Evolutionary conservation across 2,888 invertebrate species (phyloP), one percentile per base, ranked within the genome.

Genomic region (Amiota mariae): DNA sequence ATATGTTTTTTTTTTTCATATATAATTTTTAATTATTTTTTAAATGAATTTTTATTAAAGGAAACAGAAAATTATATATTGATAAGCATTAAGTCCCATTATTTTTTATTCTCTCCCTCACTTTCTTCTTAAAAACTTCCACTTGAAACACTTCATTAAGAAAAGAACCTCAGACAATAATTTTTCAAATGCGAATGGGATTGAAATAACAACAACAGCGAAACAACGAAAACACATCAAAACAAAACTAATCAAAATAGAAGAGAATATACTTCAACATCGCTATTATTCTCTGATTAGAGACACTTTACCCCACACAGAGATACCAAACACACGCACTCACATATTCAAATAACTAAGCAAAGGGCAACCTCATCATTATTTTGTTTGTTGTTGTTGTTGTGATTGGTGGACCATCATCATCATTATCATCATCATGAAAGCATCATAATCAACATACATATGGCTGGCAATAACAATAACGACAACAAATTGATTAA

Each of bases 121-220:
- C 13, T 11, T 11, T 54, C 11, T 54, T n/a, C 3, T 12, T 36
- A 36, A 36, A 36, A 54, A 54, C 54, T 54, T 15, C 54, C n/a
- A 13, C 6, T 15, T 15, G 54, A 54, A 54, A 54, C n/a, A 3
- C 77, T 85, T 81, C 84, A 84, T 85, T 82, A 78, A 68, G 46
- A 15, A 64, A 48, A 10, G 74, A 80, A 76, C 85, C 82, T 85
- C 80, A 71, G 86, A 78, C 82, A 82, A 82, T 84, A 85, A 85
- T 83, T 85, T 82, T 85, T 81, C 76, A 82, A 82, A 82, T 85
- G 85, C 74, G 73, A 63, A 47, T 66, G 59, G 59, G 70, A 68
- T 56, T 57, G n/a, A 15, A n/a, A 18, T 59, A 18, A 15, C 11
- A 11, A 59, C 6, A 15, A 11, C 11, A 15, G 20, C 18, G 20